Evolutionary conservation across 1,140 invertebrate genomes (phyloP), one percentile per base, ranked within the genome.

Genomic region (Arion vulgaris): DNA sequence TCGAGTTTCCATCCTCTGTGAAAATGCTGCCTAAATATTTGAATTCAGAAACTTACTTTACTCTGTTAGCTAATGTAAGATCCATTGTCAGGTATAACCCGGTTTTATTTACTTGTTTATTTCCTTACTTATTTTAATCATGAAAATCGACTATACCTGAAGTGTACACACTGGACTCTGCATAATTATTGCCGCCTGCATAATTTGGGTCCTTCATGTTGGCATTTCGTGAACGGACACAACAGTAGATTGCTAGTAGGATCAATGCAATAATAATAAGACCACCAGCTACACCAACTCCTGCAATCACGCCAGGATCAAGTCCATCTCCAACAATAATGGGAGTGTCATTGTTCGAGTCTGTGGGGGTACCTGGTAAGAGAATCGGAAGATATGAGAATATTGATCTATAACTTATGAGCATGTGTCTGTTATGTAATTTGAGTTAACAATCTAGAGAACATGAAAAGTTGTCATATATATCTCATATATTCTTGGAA

Each of bases 221-320:
- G 1, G 73, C 82, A 28, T 39, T 72, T n/a, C 85, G 41, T 41
- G 51, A 45, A 39, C 71, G 84, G 32, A 86, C 38, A 45, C 78
- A 83, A 39, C 76, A 82, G 75, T 85, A 86, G 68, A 86, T 85
- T 66, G 79, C 79, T 28, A 86, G 32, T 9, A 80, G 81, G 36
- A 86, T 71, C 7, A 86, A 75, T 28, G 83, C 85, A 45, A 86
- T 77, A n/a, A 86, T 34, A 19, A 86, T 34, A 32, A 86, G 72
- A 38, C 45, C 82, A 19, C 73, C 85, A 53, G 83, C 85, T 73
- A 86, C 80, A 71, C 28, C 82, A 78, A 86, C 72, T 0, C 85
- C 85, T 32, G 76, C 83, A 62, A 86, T 85, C 28, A 73, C 83
- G 13, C 85, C 85, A 15, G 74, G 36, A 32, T 84, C 68, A 1